phyloP scores from a whole-genome alignment of 1,140 invertebrate genomes.

The Proales similis region DNA sequence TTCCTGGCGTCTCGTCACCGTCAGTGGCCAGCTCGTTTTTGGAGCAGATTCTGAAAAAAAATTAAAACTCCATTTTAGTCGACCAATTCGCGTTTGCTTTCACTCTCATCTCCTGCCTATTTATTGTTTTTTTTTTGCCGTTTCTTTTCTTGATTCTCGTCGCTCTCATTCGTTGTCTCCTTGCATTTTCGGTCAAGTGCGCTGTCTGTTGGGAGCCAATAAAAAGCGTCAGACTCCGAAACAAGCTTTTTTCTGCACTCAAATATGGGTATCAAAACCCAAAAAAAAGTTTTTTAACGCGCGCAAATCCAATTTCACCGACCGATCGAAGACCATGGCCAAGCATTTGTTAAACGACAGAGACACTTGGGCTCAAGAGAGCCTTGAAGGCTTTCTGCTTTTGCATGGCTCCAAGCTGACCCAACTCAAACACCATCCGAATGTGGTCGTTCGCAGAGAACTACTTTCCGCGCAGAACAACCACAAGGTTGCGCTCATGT shows the following conservation, averaged over 20 bases:
- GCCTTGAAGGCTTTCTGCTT: conserved; percentile 61
- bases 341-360: conserved; percentile 64
- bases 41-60: conserved; percentile 37
- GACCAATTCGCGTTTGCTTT: conserved; percentile 17
- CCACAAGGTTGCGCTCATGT: conserved; percentile 64
- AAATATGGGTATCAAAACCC: conserved; percentile 3
- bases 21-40: conserved; percentile 34
- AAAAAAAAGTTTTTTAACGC: not conserved
- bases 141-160: not conserved
- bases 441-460: conserved; percentile 56
- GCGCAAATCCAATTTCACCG: too few relatives aligned
- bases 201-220: not conserved
- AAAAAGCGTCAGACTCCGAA: not conserved
- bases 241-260: not conserved
- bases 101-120: conserved; percentile 2
- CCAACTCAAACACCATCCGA: conserved; percentile 56
- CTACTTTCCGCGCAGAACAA: conserved; percentile 54
- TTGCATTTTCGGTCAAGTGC: too few relatives aligned
- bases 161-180: not conserved
- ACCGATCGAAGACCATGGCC: too few relatives aligned
- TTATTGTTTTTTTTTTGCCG: not conserved
- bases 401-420: conserved; percentile 60
- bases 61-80: conserved; percentile 1
- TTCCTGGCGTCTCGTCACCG: conserved; percentile 20
- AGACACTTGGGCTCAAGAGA: conserved; percentile 62